Base-by-base conservation (phyloP, 2,888 invertebrate species). In the Mantis religiosa region DNA sequence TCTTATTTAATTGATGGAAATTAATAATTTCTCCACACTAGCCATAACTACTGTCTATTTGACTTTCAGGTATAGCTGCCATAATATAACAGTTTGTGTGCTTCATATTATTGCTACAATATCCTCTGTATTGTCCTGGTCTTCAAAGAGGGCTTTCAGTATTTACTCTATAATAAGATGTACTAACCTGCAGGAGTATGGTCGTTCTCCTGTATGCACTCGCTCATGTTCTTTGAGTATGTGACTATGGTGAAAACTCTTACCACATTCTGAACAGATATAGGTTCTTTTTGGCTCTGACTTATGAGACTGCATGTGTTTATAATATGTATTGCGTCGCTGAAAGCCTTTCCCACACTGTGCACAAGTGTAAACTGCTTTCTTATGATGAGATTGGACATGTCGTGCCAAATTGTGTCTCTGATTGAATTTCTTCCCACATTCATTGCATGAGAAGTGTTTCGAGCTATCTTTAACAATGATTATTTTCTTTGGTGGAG, bases 221-320 rank as follows among this genome's bases (percentile, higher is more conserved):
- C 87, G 81, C n/a, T 82, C 82, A 25, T 87, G 87, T 87, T 87
- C 87, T 87, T 87, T 87, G 9, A 87, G 34, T 6, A 87, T 87
- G 27, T 87, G 87, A 28, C 82, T 87, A 34, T 87, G 87, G 41
- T 82, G 82, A n/a, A 87, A 87, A 82, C 87, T 87, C 82, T 87
- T 87, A 25, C 87, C 87, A 34, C 87, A 87, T 34, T 87, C 82
- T n/a, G 82, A 82, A 34, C 87, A 87, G 3, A 12, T 87, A 15
- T 82, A 82, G 2, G 82, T 30, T 82, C 82, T 87, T 20, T 87
- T 28, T 30, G 20, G 28, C 30, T 30, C 86, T 25, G 28, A 27
- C n/a, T 71, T 82, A 82, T 87, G 87, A 28, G 34, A 25, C n/a
- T 54, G 87, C 87, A 87, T 82, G 8, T 87, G 87, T 34, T 54